Evolutionary conservation across 64 coral and sea anemone species (phyloP).

Genomic region (Astreopora myriophthalma): DNA sequence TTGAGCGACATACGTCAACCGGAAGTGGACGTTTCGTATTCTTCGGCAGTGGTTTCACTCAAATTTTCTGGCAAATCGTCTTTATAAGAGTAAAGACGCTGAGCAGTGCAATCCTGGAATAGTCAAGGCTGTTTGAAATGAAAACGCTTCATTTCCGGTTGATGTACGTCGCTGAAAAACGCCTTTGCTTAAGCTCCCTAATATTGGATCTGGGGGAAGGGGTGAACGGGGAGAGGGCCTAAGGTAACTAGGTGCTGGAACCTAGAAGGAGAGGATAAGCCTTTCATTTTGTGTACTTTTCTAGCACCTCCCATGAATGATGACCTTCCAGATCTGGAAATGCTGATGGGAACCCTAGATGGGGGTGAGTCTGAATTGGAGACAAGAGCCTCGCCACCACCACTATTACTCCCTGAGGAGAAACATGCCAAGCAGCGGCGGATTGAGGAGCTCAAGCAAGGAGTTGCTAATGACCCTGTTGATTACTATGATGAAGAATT

Average conservation of each 20-base stretch:
- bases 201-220: too few species aligned
- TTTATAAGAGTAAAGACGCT: too few species aligned
- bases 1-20: too few species aligned
- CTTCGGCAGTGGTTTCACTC: too few species aligned
- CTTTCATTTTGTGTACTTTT: neutral
- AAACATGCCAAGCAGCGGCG: conserved; percentile 76
- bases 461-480: conserved; percentile 85
- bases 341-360: conserved; percentile 88
- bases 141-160: too few species aligned
- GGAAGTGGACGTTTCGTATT: too few species aligned
- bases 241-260: neutral
- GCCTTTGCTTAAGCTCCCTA: too few species aligned
- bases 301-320: conserved; percentile 75
- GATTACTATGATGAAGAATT: conserved; percentile 89
- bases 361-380: conserved; percentile 85
- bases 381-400: conserved; percentile 74
- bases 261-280: neutral
- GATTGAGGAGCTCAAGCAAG: conserved; percentile 89
- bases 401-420: conserved; percentile 80
- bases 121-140: too few species aligned
- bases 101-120: too few species aligned
- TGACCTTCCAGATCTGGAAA: conserved; percentile 87
- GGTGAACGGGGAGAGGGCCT: too few species aligned
- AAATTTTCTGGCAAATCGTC: too few species aligned
- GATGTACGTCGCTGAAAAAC: too few species aligned